Conservation (phyloP, 2,888 invertebrate genomes). For the Noctua fimbriata region DNA sequence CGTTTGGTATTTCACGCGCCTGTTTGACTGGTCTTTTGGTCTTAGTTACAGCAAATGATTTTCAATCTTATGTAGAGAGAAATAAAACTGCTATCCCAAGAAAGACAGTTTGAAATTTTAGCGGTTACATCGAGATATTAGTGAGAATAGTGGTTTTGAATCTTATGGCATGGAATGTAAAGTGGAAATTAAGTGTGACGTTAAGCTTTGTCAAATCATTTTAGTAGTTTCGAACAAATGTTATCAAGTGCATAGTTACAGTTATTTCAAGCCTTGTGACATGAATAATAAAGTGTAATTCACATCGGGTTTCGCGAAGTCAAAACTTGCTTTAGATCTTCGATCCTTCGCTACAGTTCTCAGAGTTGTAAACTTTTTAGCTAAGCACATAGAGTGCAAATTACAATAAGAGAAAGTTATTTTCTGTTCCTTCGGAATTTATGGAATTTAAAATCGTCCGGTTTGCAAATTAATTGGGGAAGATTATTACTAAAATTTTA, state of each 20-base stretch:
- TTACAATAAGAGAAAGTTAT: neutral
- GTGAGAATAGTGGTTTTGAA: slow-evolving; percentile 16
- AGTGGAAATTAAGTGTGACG: slow-evolving; percentile 3
- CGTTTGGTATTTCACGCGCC: slow-evolving; percentile 74
- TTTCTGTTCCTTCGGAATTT: slow-evolving; percentile 30
- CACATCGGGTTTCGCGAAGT: neutral
- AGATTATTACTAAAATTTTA: neutral
- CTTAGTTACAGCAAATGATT: slow-evolving; percentile 17
- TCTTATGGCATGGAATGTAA: slow-evolving; percentile 10
- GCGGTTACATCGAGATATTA: slow-evolving; percentile 23
- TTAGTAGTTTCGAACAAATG: slow-evolving; percentile 12
- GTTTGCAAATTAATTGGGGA: slow-evolving; percentile 13
- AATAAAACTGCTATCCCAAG: slow-evolving; percentile 28
- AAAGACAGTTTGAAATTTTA: slow-evolving; percentile 34
- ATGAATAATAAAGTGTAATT: slow-evolving; percentile 20
- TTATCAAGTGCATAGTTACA: slow-evolving; percentile 23
- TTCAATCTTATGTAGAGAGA: slow-evolving; percentile 36
- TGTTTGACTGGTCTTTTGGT: slow-evolving; percentile 56
- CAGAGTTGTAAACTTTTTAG: slow-evolving; percentile 5
- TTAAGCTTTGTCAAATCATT: slow-evolving; percentile 26
- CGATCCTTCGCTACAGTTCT: neutral
- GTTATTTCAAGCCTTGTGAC: slow-evolving; percentile 26
- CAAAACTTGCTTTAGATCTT: neutral
- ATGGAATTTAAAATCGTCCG: slow-evolving; percentile 43
- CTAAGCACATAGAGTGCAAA: neutral